Base-by-base conservation (phyloP, 2,113 vertebrate genomes). In the Misgurnus mizolepis region DNA sequence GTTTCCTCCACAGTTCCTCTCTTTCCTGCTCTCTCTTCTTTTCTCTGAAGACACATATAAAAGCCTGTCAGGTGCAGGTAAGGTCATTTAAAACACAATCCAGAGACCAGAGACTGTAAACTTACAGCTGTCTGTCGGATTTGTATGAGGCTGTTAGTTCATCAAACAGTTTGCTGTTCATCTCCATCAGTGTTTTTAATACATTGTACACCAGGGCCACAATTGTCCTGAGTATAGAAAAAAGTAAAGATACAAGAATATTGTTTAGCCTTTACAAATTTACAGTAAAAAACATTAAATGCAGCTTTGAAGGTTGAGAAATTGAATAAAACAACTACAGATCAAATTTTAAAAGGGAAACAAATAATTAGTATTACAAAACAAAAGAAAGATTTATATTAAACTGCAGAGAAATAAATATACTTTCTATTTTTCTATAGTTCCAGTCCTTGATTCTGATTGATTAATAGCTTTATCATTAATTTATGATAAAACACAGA, bases 121-220 rank as follows among this genome's bases (percentile, higher is more conserved):
- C 69, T 87, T 90, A 99, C 97, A 94, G 94, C 83, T 98, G 96
- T 80, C 95, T 90, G 84, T 99, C 96, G 55, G 95, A 94, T 93
- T 99, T 99, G 80, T 99, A 99, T 0, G 98, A 96, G 80, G 95
- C 92, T 0, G 98, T 99, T 65, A 99, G 93, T 86, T 99, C 96
- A 56, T 98, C 97, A 0, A 99, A 99, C 60, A 99, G 94, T 49
- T 94, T 94, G 89, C 95, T 95, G 12, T 99, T 98, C 97, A 99
- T 98, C 85, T 99, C 98, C 98, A 99, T 99, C 86, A 99, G 86
- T 0, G 97, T 96, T 91, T 99, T 99, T 89, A 99, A 91, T 84
- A 99, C 98, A 0, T 98, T 99, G 86, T 98, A 99, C 12, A 99
- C 96, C 84, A 99, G 92, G 39, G 97, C 96, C 81, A 99, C 94